A percentile compares a stretch with the other conserved stretches of the same genome.
Conservation (phyloP, 2,113 vertebrate species). For the Lanius collurio region DNA sequence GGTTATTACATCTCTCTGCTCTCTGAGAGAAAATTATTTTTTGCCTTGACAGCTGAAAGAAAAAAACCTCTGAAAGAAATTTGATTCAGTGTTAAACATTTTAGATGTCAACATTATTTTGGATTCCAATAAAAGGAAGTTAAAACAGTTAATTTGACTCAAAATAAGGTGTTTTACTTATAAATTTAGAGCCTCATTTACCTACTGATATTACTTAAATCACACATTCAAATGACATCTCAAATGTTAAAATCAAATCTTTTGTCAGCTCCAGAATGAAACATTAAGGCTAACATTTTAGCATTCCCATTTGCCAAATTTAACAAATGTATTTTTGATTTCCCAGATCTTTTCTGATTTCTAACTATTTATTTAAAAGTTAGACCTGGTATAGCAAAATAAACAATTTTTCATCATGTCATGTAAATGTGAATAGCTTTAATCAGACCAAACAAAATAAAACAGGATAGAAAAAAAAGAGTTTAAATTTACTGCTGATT, state of each 20-base stretch:
- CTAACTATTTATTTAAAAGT: background rate
- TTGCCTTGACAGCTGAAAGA: background rate
- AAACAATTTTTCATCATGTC: background rate
- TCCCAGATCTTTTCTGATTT: background rate
- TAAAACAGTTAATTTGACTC: background rate
- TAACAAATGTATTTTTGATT: background rate
- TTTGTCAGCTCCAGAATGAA: background rate
- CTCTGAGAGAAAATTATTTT: background rate
- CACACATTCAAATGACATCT: background rate
- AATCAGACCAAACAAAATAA: background rate
- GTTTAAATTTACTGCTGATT: background rate
- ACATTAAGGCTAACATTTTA: background rate
- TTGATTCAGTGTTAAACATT: background rate
- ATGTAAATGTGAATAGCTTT: background rate
- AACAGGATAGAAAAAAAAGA: background rate
- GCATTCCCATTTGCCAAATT: background rate
- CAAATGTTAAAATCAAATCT: background rate
- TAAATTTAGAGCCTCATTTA: background rate
- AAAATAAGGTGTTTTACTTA: background rate
- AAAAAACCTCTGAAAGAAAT: background rate
- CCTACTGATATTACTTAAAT: background rate
- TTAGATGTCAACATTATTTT: background rate
- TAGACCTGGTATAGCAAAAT: background rate
- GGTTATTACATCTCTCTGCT: background rate
- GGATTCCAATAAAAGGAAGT: background rate